Evolutionary conservation across 2,797 vertebrate genomes (phyloP).

Genomic region (Kryptolebias ocellatus): DNA sequence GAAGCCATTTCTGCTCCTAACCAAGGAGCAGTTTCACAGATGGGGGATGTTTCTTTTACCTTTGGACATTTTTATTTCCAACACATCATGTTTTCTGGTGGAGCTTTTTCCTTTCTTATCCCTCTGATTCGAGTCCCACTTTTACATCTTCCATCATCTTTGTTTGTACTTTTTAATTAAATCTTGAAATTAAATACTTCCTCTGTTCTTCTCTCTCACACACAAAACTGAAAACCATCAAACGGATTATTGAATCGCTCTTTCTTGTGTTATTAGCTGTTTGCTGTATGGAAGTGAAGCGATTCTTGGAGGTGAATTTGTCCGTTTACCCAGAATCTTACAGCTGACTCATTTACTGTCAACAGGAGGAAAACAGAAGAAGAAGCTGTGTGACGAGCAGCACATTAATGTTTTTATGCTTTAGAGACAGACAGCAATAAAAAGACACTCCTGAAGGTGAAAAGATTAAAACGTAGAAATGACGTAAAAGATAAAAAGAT

Average conservation of each 20-base stretch:
- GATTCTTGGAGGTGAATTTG: background rate
- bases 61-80: background rate
- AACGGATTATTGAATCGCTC: background rate
- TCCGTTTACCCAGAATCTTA: constrained; percentile 19
- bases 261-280: constrained; percentile 18
- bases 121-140: background rate
- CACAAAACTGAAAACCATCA: background rate
- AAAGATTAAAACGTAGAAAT: background rate
- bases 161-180: background rate
- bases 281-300: background rate
- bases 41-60: background rate
- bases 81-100: background rate
- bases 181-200: background rate
- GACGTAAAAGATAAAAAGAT: background rate
- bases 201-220: background rate
- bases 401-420: background rate
- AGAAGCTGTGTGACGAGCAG: no score
- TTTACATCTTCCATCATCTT: background rate
- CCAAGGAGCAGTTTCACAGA: background rate
- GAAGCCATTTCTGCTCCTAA: background rate
- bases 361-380: background rate
- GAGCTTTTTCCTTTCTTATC: background rate
- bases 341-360: background rate
- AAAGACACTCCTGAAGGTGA: background rate
- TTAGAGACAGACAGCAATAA: background rate